Conservation (phyloP, 2,888 invertebrate genomes). For the Andrena flavipes region DNA sequence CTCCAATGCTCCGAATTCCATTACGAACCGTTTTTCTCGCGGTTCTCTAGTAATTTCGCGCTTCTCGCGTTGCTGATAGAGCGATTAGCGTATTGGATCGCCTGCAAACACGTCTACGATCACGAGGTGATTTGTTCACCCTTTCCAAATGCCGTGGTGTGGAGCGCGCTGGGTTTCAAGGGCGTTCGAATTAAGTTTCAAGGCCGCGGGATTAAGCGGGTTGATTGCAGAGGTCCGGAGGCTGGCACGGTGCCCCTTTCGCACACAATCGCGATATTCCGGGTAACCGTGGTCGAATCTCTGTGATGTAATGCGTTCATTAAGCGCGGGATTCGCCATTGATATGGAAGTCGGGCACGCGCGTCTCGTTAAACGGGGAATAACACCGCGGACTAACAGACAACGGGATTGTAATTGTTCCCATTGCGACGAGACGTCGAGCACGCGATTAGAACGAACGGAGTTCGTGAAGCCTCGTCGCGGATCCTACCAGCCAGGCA, state of each 20-base stretch:
- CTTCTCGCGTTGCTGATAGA: not conserved
- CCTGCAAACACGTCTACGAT: not conserved
- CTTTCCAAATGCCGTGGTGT: not conserved
- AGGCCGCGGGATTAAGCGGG: constrained; percentile 11
- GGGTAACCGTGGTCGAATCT: not conserved
- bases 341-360: not conserved
- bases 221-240: constrained; percentile 24
- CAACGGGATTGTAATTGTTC: no score
- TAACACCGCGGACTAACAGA: no score
- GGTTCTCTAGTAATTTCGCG: not conserved
- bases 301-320: not conserved
- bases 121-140: not conserved
- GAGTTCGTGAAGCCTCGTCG: no score
- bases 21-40: not conserved
- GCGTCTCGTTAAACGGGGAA: not conserved
- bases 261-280: not conserved
- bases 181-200: constrained; percentile 22
- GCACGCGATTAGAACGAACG: no score
- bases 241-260: not conserved
- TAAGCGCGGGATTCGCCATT: not conserved
- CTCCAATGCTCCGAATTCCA: not conserved
- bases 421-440: no score
- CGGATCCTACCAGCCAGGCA: not conserved
- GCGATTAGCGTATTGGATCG: not conserved
- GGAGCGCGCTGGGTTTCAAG: not conserved